A percentile compares a stretch with the other conserved stretches of the same genome.
These are phyloP conservation scores for Caenorhabditis sp. DNA, from an alignment of 2,888 invertebrate genomes.

Conservation along the genomic window DNA sequence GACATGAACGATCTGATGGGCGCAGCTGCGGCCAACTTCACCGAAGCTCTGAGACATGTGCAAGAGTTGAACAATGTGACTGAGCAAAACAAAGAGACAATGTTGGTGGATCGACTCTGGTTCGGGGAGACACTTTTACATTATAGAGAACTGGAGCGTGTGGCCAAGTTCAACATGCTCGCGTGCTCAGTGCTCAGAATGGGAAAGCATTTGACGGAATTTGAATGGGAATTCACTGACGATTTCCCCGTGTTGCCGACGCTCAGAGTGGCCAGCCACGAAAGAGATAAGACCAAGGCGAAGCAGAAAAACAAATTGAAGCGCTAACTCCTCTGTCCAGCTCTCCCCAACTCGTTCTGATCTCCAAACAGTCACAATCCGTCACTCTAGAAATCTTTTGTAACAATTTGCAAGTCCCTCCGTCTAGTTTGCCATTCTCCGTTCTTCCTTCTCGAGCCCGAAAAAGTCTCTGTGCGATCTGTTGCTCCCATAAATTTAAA, in stretches of 20 bases:
- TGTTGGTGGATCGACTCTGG: too few relatives aligned
- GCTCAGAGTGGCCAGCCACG: too few relatives aligned
- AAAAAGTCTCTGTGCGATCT: background rate
- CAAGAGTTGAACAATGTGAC: background rate
- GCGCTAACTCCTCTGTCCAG: too few relatives aligned
- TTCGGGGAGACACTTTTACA: background rate
- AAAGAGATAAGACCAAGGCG: too few relatives aligned
- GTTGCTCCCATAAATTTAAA: too few relatives aligned
- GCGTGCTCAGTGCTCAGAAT: constrained; percentile 21
- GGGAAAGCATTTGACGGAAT: background rate
- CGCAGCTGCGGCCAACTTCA: background rate
- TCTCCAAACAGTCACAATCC: constrained; percentile 34
- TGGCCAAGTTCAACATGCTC: constrained; percentile 15
- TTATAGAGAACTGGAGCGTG: constrained; percentile 15
- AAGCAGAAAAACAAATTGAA: too few relatives aligned
- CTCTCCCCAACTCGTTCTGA: too few relatives aligned
- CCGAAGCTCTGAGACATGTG: background rate
- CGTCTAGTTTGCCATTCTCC: constrained; percentile 17
- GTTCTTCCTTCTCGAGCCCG: background rate
- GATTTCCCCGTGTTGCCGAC: constrained; percentile 26
- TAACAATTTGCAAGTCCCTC: background rate
- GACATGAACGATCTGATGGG: constrained; percentile 2
- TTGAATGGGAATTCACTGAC: constrained; percentile 21
- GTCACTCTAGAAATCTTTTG: constrained; percentile 3
- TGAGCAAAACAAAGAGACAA: constrained; percentile 5